These are phyloP conservation scores for Chorisops tibialis DNA, from an alignment of 2,888 invertebrate species.

Conservation along the genomic window DNA sequence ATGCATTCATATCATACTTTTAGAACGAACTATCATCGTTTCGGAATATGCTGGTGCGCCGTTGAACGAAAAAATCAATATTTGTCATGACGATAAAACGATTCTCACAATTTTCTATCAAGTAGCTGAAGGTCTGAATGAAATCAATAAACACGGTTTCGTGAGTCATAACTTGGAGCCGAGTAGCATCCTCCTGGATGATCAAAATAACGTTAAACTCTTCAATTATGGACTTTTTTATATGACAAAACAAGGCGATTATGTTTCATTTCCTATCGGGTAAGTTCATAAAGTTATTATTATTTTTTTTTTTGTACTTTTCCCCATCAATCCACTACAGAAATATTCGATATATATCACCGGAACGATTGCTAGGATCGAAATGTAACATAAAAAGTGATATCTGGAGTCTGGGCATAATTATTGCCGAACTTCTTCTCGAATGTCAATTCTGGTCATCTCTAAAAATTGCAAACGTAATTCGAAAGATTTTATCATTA, in stretches of 20 bases:
- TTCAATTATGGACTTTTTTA: conserved; percentile 92
- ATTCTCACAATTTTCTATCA: conserved; percentile 68
- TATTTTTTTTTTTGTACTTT: conserved; percentile 25
- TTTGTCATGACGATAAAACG: conserved; percentile 53
- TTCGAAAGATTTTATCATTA: conserved; percentile 69
- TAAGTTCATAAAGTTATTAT: conserved; percentile 52
- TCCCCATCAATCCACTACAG: conserved; percentile 52
- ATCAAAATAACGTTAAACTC: conserved; percentile 71
- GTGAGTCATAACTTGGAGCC: conserved; percentile 77
- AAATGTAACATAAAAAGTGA: conserved; percentile 77
- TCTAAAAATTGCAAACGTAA: conserved; percentile 67
- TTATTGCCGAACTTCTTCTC: conserved; percentile 75
- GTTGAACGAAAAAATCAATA: conserved; percentile 56
- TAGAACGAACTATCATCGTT: conserved; percentile 78
- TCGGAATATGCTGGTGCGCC: conserved; percentile 73
- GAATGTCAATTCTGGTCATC: conserved; percentile 68
- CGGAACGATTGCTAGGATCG: conserved; percentile 69
- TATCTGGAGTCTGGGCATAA: conserved; percentile 92
- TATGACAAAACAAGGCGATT: conserved; percentile 82
- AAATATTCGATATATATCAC: conserved; percentile 74
- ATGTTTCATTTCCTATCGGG: conserved; percentile 88
- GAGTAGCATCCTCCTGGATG: conserved; percentile 77
- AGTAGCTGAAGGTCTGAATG: conserved; percentile 67
- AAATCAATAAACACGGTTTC: conserved; percentile 69
- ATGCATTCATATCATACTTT: conserved; percentile 39